Evolutionary conservation across 2,888 invertebrate genomes (phyloP).

Genomic region (Pandemis cinnamomeana): DNA sequence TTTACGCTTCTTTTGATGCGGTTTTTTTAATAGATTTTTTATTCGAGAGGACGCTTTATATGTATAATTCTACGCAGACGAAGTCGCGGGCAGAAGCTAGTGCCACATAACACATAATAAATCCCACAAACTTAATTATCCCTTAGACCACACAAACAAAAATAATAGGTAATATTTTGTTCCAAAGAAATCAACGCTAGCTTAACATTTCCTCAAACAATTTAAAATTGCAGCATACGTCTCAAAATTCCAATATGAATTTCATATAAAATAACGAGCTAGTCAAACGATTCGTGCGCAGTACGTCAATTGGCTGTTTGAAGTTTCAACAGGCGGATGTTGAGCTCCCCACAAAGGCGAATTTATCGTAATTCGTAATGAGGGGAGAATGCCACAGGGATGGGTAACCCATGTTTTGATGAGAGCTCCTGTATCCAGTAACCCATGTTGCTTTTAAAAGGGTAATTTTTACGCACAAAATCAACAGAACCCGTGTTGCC

Average conservation of each 20-base stretch:
- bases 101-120: too few species aligned
- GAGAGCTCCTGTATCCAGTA: slow-evolving; percentile 1
- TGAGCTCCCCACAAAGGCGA: slow-evolving; percentile 17
- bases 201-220: not conserved
- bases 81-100: too few species aligned
- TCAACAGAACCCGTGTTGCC: not conserved
- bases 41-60: too few species aligned
- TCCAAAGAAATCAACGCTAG: not conserved
- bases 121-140: too few species aligned
- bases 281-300: slow-evolving; percentile 16
- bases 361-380: slow-evolving; percentile 25
- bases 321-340: slow-evolving; percentile 20
- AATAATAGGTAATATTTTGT: too few species aligned
- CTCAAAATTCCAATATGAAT: slow-evolving; percentile 6
- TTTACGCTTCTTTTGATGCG: too few species aligned
- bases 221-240: slow-evolving; percentile 11
- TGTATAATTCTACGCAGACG: too few species aligned
- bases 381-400: slow-evolving; percentile 11
- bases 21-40: too few species aligned
- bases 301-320: slow-evolving; percentile 21
- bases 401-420: slow-evolving; percentile 6
- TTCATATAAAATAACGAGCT: slow-evolving; percentile 17
- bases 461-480: not conserved
- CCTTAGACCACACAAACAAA: too few species aligned
- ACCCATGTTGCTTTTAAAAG: not conserved